Evolutionary conservation across 2,797 vertebrate species (phyloP).

Genomic region (Myotis pilosus): DNA sequence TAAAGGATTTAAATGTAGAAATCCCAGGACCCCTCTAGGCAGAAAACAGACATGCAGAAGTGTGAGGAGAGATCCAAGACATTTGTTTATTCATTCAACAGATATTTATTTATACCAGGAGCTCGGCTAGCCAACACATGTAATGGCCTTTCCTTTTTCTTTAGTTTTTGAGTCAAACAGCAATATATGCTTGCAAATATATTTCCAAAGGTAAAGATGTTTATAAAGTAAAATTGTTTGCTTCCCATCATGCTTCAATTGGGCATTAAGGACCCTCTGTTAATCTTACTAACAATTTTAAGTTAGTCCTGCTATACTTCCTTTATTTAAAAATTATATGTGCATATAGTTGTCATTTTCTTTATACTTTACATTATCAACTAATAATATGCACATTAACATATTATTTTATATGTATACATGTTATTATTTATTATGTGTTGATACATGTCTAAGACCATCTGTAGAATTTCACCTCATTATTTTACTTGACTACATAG

Average conservation of each 20-base stretch:
- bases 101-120: background rate
- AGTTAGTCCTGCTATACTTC: background rate
- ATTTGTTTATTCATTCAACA: background rate
- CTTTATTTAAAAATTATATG: constrained; percentile 16
- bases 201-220: constrained; percentile 31
- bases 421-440: background rate
- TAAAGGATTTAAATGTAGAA: background rate
- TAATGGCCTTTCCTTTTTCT: background rate
- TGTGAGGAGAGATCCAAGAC: background rate
- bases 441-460: background rate
- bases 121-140: background rate
- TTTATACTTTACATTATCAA: constrained; percentile 8
- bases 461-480: background rate
- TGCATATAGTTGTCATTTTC: background rate
- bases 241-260: background rate
- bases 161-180: background rate
- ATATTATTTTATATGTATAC: background rate
- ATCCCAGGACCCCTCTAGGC: background rate
- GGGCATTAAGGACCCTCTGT: background rate
- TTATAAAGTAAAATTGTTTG: constrained; percentile 1
- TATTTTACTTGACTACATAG: constrained; percentile 8
- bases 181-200: background rate
- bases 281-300: constrained; percentile 6
- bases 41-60: background rate
- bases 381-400: background rate